These are phyloP conservation scores for Habroteleia sp. DNA, from an alignment of 2,888 invertebrate genomes.

Conservation along the genomic window DNA sequence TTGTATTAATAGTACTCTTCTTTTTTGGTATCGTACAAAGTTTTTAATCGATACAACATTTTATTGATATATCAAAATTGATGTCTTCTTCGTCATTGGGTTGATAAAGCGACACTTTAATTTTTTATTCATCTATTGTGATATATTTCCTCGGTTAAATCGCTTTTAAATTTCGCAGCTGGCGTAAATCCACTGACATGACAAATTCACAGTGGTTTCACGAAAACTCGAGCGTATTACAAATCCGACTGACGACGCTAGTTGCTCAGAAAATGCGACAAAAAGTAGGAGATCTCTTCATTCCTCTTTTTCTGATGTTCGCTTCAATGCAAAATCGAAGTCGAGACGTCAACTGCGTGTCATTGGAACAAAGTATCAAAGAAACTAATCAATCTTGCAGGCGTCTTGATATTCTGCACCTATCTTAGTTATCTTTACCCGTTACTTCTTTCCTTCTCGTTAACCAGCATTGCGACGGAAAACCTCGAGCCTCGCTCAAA, in stretches of 20 bases:
- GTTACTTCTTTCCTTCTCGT: slow-evolving; percentile 34
- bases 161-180: slow-evolving; percentile 58
- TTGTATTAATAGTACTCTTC: too few species aligned
- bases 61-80: slow-evolving; percentile 1
- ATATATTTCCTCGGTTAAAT: slow-evolving; percentile 34
- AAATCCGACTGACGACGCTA: slow-evolving; percentile 56
- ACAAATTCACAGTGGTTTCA: slow-evolving; percentile 59
- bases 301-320: slow-evolving; percentile 40
- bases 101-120: slow-evolving; percentile 16
- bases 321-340: slow-evolving; percentile 61
- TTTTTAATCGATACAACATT: too few species aligned
- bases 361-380: slow-evolving; percentile 60
- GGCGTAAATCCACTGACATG: slow-evolving; percentile 56
- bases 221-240: slow-evolving; percentile 54
- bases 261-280: slow-evolving; percentile 47
- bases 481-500: too few species aligned
- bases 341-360: slow-evolving; percentile 52
- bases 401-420: slow-evolving; percentile 49
- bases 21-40: too few species aligned
- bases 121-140: slow-evolving; percentile 33
- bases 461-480: slow-evolving; percentile 12
- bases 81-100: slow-evolving; percentile 1
- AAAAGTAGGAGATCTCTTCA: slow-evolving; percentile 51
- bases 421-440: slow-evolving; percentile 40
- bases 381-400: slow-evolving; percentile 61